Evolutionary conservation across 2,113 vertebrate species (phyloP), one percentile per base, ranked within the genome.

Genomic region (Callaeas wilsoni): DNA sequence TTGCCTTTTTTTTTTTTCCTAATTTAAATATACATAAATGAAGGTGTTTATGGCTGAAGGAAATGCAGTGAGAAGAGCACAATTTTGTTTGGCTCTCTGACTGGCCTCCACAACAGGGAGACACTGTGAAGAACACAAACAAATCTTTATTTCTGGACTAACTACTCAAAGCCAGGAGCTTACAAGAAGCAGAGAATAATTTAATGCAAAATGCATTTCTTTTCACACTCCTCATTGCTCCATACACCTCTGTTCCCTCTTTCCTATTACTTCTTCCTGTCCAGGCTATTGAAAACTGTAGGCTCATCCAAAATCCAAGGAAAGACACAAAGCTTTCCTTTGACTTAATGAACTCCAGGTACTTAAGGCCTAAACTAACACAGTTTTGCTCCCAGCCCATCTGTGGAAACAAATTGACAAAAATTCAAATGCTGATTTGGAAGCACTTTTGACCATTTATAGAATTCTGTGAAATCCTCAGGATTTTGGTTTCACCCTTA

Each of bases 61-160:
- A 96, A 96, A 96, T 86, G 93, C 90, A 90, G 44, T 87, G 73
- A 93, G 85, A 93, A 81, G 84, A 93, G 95, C 83, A 87, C 76
- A 41, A 37, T 90, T 90, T 94, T 90, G 56, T 63, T 96, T 96
- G 90, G 92, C 94, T 81, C 86, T 90, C 92, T 94, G 4, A 93
- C 88, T 81, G 77, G 60, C 78, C 83, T 95, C 88, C 76, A 87
- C 92, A 93, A 94, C 96, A 96, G 73, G 26, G 88, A 84, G 16
- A 84, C 88, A 82, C 88, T 96, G 85, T 92, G 92, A 81, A 89
- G 85, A 90, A 90, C 55, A 96, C 94, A 97, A 95, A 94, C 30
- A 87, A 93, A 95, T 89, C 90, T 92, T 96, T 96, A 92, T 96
- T 97, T 95, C 94, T 93, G 86, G 30, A 44, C 64, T 92, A 92